Percentiles rank a stretch among this genome's conserved stretches.
These are phyloP conservation scores for Anas platyrhynchos DNA, from an alignment of 2,113 vertebrate species.

Conservation along the genomic window DNA sequence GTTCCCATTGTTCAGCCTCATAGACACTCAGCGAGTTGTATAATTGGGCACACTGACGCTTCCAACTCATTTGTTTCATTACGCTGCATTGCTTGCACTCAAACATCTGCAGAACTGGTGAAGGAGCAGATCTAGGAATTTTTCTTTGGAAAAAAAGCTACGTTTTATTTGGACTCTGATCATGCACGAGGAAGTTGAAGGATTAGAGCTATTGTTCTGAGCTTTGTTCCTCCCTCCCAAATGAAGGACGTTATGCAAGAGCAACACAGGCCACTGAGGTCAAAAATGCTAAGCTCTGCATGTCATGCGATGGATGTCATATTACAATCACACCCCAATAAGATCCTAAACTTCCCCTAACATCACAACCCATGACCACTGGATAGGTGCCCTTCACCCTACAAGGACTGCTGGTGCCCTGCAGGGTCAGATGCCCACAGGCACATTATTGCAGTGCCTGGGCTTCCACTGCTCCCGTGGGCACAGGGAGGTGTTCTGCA, in stretches of 20 bases:
- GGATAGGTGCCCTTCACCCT: not conserved
- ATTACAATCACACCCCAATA: not conserved
- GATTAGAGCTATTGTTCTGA: not conserved
- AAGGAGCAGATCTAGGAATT: conserved; percentile 46
- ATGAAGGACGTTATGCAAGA: rapidly evolving
- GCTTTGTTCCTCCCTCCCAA: not conserved
- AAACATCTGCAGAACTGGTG: conserved; percentile 68
- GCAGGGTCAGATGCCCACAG: not conserved
- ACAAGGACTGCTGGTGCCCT: not conserved
- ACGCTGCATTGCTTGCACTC: conserved; percentile 62
- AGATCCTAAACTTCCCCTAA: not conserved
- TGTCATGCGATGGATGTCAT: not conserved
- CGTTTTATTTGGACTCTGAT: not conserved
- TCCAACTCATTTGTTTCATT: conserved; percentile 79
- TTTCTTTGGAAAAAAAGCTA: not conserved
- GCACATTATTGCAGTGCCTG: not conserved
- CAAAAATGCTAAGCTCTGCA: not conserved
- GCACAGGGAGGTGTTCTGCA: not conserved
- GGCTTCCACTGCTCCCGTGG: not conserved
- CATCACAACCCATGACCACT: not conserved
- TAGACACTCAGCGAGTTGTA: conserved; percentile 74
- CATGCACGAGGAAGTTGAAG: not conserved
- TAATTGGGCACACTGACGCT: conserved; percentile 79
- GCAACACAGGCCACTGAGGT: not conserved
- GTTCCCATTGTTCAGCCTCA: conserved; percentile 73